Evolutionary conservation across 2,113 vertebrate genomes (phyloP), one percentile per base, ranked within the genome.

Genomic region (Pterocles orientalis): DNA sequence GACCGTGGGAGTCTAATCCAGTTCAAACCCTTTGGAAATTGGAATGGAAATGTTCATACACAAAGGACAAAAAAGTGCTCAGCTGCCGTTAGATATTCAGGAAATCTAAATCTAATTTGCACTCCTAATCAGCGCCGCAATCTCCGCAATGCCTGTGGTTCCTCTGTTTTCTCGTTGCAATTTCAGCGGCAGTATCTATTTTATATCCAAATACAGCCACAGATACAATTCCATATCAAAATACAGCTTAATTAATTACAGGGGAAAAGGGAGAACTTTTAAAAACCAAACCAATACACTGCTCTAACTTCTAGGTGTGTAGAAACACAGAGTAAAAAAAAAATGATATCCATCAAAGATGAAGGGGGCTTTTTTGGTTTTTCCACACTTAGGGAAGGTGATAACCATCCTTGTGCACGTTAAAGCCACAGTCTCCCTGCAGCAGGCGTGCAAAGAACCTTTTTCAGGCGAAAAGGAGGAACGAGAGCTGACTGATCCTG

Each of bases 1-100:
- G 77, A 96, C 95, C 70, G 92, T 97, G 97, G 97, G 95, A 96
- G 95, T 94, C 94, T 96, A 97, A 97, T 94, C 92, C 95, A 95
- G 95, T 95, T 93, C 95, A 53, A 96, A 88, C 68, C 88, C 92
- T 95, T 96, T 95, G 94, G 88, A 96, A 85, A 90, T 90, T 75
- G 92, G 89, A 97, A 97, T 97, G 92, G 96, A 95, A 97, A 94
- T 87, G 92, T 92, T 97, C 96, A 66, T 90, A 92, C 95, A 97
- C 92, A 97, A 95, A 97, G 95, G 95, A 64, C 86, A 70, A 88
- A 93, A 92, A 92, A 82, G 76, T 18, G 84, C 88, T 80, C 82
- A 73, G 96, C 89, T 88, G 92, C 95, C 95, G 92, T 51, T 92
- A 70, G 94, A 96, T 82, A 95, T 76, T 96, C 92, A 95, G 82